A percentile compares a stretch with the other conserved stretches of the same genome.
Evolutionary conservation across 35 echinoderm and acorn worm species (phyloP).

Genomic region (Chiridota heheva): DNA sequence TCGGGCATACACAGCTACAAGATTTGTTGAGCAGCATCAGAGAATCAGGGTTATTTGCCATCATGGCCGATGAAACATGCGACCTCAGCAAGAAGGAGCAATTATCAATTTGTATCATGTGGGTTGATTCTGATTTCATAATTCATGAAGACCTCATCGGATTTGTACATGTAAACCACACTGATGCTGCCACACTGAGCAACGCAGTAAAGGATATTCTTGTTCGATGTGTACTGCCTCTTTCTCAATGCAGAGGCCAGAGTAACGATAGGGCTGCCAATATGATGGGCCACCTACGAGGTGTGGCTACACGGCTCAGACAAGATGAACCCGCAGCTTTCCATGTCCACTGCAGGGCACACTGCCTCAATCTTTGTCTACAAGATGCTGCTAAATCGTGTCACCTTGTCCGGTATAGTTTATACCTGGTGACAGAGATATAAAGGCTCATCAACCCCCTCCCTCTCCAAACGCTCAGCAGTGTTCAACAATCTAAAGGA

Average conservation of each 20-base stretch:
- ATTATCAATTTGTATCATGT: conserved; percentile 20
- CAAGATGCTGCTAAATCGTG: conserved; percentile 10
- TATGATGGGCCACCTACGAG: conserved; percentile 28
- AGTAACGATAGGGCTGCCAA: conserved; percentile 38
- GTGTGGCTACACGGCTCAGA: conserved; percentile 12
- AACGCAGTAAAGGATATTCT: conserved; percentile 36
- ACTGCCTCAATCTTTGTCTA: conserved; percentile 50
- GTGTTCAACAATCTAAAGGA: neutral
- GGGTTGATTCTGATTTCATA: conserved; percentile 24
- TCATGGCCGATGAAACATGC: conserved; percentile 33
- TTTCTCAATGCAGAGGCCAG: conserved; percentile 39
- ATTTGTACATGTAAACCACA: conserved; percentile 15
- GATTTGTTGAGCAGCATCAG: neutral
- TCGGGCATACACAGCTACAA: conserved; percentile 7
- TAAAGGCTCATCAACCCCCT: conserved; percentile 23
- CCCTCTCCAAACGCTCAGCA: neutral
- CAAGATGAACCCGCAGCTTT: conserved; percentile 28
- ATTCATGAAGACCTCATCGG: conserved; percentile 41
- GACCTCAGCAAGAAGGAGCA: conserved; percentile 30
- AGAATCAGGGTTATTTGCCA: neutral
- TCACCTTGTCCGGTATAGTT: neutral
- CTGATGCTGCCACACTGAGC: conserved; percentile 2
- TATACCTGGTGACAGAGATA: conserved; percentile 17
- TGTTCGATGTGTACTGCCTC: conserved; percentile 21
- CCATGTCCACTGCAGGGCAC: conserved; percentile 43